Conservation (phyloP, 2,888 invertebrate genomes). For the Byasa hedistus region DNA sequence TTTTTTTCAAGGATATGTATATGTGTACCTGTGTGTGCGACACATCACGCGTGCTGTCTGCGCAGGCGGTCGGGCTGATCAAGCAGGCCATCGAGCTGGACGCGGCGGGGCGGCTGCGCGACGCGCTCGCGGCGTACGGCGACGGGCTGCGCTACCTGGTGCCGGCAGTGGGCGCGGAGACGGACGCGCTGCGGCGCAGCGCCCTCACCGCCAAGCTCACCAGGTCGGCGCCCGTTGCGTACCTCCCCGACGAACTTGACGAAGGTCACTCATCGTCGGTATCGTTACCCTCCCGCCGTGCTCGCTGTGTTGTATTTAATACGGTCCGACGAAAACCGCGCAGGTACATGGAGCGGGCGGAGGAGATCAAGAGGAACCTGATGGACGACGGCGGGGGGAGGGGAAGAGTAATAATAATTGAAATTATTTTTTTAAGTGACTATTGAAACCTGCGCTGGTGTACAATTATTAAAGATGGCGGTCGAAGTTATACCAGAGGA, state of each 20-base stretch:
- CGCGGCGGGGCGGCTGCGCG: slow-evolving; percentile 68
- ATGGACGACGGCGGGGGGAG: slow-evolving; percentile 32
- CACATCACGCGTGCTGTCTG: background rate
- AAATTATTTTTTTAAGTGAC: too few species aligned
- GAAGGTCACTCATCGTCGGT: too few species aligned
- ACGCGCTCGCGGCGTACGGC: slow-evolving; percentile 83
- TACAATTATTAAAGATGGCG: too few species aligned
- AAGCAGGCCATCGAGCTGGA: slow-evolving; percentile 83
- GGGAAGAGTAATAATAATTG: background rate
- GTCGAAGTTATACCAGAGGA: too few species aligned
- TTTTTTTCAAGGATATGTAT: background rate
- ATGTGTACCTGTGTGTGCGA: too few species aligned
- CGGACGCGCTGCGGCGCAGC: slow-evolving; percentile 76
- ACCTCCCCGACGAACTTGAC: background rate
- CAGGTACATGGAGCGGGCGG: slow-evolving; percentile 70
- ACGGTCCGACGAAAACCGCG: too few species aligned
- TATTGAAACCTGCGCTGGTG: too few species aligned
- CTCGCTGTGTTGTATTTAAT: too few species aligned
- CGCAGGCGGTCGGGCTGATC: slow-evolving; percentile 82
- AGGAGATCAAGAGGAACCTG: slow-evolving; percentile 54
- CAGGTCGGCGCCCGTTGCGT: slow-evolving; percentile 39
- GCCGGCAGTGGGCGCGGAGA: slow-evolving; percentile 81
- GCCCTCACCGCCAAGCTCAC: slow-evolving; percentile 76
- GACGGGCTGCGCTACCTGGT: slow-evolving; percentile 81
- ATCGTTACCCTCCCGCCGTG: too few species aligned